Conservation (phyloP, 2,113 vertebrate genomes). For the Papio anubis region DNA sequence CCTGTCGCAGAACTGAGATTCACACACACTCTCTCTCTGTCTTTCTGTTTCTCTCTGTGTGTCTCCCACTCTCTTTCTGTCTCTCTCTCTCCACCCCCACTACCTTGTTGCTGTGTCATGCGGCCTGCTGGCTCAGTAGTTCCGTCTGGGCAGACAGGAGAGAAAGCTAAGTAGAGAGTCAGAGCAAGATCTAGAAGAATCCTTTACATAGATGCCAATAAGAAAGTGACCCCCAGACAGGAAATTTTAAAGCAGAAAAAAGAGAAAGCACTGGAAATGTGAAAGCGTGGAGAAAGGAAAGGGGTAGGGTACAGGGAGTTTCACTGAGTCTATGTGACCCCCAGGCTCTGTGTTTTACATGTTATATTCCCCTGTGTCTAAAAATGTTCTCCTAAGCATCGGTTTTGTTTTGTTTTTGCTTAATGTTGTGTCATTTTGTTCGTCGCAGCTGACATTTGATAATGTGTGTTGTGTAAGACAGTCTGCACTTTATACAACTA, state of each 20-base stretch:
- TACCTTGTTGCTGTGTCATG: background rate
- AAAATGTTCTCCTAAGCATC: background rate
- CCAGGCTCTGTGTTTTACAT: background rate
- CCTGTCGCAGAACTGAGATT: too few relatives aligned
- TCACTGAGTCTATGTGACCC: background rate
- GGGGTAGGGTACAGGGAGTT: fast-evolving
- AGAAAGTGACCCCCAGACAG: background rate
- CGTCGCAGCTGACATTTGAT: background rate
- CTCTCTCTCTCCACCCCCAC: background rate
- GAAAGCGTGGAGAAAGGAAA: background rate
- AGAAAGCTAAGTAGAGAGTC: background rate
- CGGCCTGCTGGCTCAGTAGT: background rate
- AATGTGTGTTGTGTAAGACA: background rate
- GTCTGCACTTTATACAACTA: background rate
- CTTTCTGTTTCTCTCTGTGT: background rate
- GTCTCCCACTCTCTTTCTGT: background rate
- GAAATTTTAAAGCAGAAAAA: background rate
- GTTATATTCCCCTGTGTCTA: background rate
- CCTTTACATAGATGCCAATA: background rate
- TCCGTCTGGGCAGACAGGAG: background rate
- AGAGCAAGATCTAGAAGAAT: background rate
- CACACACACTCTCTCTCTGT: background rate
- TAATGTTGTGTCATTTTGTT: background rate
- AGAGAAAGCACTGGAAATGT: background rate
- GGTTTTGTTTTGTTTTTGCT: background rate